Percentiles rank a stretch among this genome's conserved stretches.
phyloP scores from a whole-genome alignment of 2,113 vertebrate genomes.

The Axis porcinus region DNA sequence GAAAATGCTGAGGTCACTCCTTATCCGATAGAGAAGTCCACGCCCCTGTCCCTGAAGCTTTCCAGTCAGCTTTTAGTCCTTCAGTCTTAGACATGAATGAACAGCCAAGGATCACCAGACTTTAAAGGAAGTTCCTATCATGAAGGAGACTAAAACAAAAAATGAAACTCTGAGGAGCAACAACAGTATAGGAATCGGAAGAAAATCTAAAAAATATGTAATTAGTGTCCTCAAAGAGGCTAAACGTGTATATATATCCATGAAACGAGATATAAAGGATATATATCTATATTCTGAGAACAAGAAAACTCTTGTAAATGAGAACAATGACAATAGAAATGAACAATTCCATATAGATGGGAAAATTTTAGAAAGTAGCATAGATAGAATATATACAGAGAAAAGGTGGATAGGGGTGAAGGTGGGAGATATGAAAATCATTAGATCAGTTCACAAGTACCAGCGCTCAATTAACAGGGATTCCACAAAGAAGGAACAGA shows the following conservation, averaged over 20 bases:
- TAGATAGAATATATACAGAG: background rate
- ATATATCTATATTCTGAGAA: background rate
- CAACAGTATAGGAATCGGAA: background rate
- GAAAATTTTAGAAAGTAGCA: background rate
- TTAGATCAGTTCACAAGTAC: background rate
- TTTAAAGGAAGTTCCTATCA: background rate
- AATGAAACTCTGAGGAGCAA: background rate
- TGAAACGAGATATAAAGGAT: background rate
- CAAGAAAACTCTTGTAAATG: background rate
- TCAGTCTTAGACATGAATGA: background rate
- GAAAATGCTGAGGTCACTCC: background rate
- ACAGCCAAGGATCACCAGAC: background rate
- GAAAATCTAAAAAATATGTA: conserved; percentile 4
- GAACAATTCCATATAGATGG: background rate
- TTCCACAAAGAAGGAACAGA: background rate
- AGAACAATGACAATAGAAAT: background rate
- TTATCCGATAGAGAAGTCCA: background rate
- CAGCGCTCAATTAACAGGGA: background rate
- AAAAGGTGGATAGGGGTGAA: background rate
- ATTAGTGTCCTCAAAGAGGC: background rate
- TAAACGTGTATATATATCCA: background rate
- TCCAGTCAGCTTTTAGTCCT: background rate
- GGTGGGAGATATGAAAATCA: background rate
- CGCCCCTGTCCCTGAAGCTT: background rate
- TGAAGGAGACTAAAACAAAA: background rate